Percentiles rank a stretch among this genome's conserved stretches.
Conservation (phyloP, 53 echinoderm and acorn worm species). For the Astropecten irregularis region DNA sequence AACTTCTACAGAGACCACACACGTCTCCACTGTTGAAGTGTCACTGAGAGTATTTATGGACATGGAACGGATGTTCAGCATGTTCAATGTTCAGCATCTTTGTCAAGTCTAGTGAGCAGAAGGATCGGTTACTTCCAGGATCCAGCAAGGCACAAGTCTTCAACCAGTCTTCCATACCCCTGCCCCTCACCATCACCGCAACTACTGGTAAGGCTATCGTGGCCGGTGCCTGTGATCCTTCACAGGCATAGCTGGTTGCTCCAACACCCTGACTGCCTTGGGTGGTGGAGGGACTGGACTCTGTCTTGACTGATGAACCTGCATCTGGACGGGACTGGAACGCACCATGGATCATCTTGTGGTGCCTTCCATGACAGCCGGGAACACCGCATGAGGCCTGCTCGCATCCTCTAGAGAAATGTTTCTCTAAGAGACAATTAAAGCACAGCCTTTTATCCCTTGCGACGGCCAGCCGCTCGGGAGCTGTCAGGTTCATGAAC, state of each 20-base stretch:
- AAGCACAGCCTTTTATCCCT: not conserved
- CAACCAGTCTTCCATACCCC: not conserved
- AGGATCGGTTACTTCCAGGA: not conserved
- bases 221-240: slow-evolving; percentile 8
- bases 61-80: not conserved
- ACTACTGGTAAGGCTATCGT: slow-evolving; percentile 9
- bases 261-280: not conserved
- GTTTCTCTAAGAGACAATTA: not conserved
- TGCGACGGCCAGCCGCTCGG: not conserved
- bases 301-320: not conserved
- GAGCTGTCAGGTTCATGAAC: not conserved
- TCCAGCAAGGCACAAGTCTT: not conserved
- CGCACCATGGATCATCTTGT: not conserved
- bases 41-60: not conserved
- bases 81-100: not conserved
- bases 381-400: not conserved
- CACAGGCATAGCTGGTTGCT: not conserved
- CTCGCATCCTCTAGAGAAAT: not conserved
- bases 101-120: not conserved
- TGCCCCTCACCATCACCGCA: not conserved
- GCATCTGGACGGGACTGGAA: too few species aligned
- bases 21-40: not conserved
- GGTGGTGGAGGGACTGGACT: not conserved
- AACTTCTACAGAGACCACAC: slow-evolving; percentile 23
- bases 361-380: too few species aligned